Evolutionary conservation across 2,888 invertebrate genomes (phyloP).

Genomic region (Cataglyphis livida): DNA sequence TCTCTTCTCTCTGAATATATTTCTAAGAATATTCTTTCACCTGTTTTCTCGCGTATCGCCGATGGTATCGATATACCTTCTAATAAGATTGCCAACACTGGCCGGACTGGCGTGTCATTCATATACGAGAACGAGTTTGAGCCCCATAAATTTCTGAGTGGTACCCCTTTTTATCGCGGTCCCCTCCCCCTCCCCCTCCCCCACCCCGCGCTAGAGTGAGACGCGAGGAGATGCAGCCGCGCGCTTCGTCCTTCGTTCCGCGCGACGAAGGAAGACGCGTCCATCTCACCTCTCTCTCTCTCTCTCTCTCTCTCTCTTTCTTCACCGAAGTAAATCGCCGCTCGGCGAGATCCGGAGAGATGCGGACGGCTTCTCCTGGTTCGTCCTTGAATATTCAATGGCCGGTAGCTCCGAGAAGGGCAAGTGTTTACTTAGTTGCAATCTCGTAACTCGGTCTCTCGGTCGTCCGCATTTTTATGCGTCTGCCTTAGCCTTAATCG

Average conservation of each 20-base stretch:
- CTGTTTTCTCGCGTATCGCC: background rate
- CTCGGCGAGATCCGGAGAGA: slow-evolving; percentile 26
- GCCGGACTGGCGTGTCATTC: slow-evolving; percentile 39
- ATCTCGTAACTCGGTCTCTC: slow-evolving; percentile 73
- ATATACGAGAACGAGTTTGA: slow-evolving; percentile 48
- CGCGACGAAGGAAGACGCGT: slow-evolving; percentile 37
- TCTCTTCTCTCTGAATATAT: background rate
- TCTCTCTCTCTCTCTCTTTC: no score
- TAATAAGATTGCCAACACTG: slow-evolving; percentile 27
- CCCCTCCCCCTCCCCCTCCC: background rate
- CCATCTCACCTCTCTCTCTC: slow-evolving; percentile 23
- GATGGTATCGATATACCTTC: slow-evolving; percentile 28
- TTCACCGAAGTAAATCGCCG: slow-evolving; percentile 4
- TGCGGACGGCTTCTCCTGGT: slow-evolving; percentile 39
- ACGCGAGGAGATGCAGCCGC: slow-evolving; percentile 29
- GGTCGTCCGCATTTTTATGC: slow-evolving; percentile 74
- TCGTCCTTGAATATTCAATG: slow-evolving; percentile 73
- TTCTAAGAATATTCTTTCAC: slow-evolving; percentile 8
- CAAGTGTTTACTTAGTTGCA: slow-evolving; percentile 72
- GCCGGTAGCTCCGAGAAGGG: slow-evolving; percentile 66
- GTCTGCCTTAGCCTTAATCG: slow-evolving; percentile 73
- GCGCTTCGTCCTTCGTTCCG: slow-evolving; percentile 41
- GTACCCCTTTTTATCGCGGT: slow-evolving; percentile 34
- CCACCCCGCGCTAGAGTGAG: background rate
- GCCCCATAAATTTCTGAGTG: slow-evolving; percentile 47